Evolutionary conservation across 2,113 vertebrate species (phyloP).

Genomic region (Otocyon megalotis): DNA sequence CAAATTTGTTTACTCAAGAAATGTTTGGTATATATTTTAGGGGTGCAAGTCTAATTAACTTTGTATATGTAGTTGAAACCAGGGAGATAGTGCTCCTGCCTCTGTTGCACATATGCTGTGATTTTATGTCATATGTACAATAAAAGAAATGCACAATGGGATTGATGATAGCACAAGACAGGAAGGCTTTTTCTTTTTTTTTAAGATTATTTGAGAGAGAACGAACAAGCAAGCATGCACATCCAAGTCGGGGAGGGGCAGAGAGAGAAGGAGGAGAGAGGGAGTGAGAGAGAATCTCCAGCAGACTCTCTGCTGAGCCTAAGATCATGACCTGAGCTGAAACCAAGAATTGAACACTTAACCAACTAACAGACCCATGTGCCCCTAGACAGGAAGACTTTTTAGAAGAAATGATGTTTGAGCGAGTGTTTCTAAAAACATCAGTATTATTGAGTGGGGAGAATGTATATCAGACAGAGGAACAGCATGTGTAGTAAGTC

Average conservation of each 20-base stretch:
- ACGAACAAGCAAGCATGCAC: not conserved
- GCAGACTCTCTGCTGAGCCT: not conserved
- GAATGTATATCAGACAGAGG: not conserved
- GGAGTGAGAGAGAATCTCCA: not conserved
- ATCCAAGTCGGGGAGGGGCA: not conserved
- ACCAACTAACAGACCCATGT: not conserved
- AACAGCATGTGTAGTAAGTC: not conserved
- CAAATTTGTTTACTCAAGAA: slow-evolving; percentile 12
- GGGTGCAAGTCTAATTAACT: not conserved
- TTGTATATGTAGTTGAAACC: not conserved
- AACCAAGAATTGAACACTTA: not conserved
- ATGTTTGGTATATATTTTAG: not conserved
- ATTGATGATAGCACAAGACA: not conserved
- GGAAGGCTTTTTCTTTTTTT: not conserved
- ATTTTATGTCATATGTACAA: not conserved
- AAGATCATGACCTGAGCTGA: not conserved
- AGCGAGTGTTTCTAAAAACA: not conserved
- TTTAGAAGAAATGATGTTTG: not conserved
- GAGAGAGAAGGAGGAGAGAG: not conserved
- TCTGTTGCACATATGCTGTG: not conserved
- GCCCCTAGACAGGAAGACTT: not conserved
- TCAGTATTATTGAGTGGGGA: not conserved
- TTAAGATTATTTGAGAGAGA: not conserved
- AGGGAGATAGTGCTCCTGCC: not conserved
- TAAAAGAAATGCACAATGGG: not conserved